Evolutionary conservation across 2,888 invertebrate genomes (phyloP), one percentile per base, ranked within the genome.

Genomic region (Cephus sareptanus): DNA sequence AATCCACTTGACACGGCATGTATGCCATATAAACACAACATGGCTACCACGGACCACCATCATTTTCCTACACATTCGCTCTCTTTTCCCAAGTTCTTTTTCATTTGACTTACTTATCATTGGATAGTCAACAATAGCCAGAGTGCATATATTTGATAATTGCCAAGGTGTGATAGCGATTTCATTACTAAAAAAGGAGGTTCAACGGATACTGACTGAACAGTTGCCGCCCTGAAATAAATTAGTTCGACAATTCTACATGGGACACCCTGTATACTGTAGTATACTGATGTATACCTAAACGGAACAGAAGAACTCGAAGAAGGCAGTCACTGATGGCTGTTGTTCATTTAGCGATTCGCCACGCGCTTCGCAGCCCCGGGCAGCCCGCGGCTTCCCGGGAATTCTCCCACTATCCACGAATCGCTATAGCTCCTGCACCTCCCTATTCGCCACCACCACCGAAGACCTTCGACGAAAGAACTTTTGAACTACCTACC

Each of bases 311-410:
- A 35, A 74, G 34, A 74, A 35, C 74, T 23, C 37, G 34, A 34
- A 74, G 74, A 74, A 74, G 74, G 37, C 74, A 74, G 40, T 33
- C 68, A 35, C 73, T 73, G 74, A 73, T 77, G 74, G 77, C 74
- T 81, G 84, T 82, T 85, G 85, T 85, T 87, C 87, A 87, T 87
- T 87, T 87, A 87, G 82, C 84, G 83, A 87, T 87, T 87, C 85
- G 87, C 84, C 85, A 87, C 87, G 86, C 87, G 85, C 80, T 82
- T 81, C 76, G 80, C 78, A 76, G 81, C 83, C 85, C 85, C 81
- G 77, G 84, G 85, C 84, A 75, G 71, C 30, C 30, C 33, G 74
- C 35, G 35, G 74, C 35, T 74, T 74, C 74, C 35, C 74, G 34
- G 74, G 74, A 74, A 74, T 34, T 74, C 30, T 34, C 74, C 34